Base-by-base conservation (phyloP, 2,113 vertebrate species). In the Passer montanus region DNA sequence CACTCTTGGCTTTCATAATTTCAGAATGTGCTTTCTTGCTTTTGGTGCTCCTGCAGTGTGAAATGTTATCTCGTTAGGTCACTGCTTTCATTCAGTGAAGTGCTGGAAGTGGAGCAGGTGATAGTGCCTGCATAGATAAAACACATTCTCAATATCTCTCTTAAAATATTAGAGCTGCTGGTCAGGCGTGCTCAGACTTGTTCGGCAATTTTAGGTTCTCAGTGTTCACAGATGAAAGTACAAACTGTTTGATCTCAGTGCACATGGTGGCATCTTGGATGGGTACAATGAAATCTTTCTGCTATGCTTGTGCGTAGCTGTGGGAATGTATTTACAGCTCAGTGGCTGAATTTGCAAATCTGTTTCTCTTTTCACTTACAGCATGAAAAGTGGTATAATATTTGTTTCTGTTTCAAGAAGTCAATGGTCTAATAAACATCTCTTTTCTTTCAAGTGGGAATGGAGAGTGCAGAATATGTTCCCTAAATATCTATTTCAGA, bases 141-240 rank as follows among this genome's bases (percentile, higher is more conserved):
- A 83, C 43, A 33, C 56, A 28, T 70, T 91, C 59, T 91, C 76
- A 84, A 46, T 63, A 60, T 17, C n/a, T 90, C 89, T 82, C 62
- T 58, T 80, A 94, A 95, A 93, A 93, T 88, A 94, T 89, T 90
- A 85, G 84, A 46, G 22, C 73, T 95, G 44, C 69, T 90, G 87
- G 69, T 62, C 87, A 87, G 59, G 69, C 66, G 35, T 79, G 70
- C 59, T 94, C 66, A 81, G 62, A 72, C 52, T 74, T 79, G 77
- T 47, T 91, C 74, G 78, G 82, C 77, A 90, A 60, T 96, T 94
- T 87, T 89, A 59, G 73, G 67, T 74, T 95, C 9, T 16, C 67
- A 91, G 92, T 68, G 77, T 77, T 97, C 83, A 81, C 70, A 96
- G 94, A 83, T 94, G 91, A 97, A 96, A 96, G 66, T 87, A 62